phyloP scores from a whole-genome alignment of 1,140 invertebrate genomes.

The Pseudachorutes palmiensis region DNA sequence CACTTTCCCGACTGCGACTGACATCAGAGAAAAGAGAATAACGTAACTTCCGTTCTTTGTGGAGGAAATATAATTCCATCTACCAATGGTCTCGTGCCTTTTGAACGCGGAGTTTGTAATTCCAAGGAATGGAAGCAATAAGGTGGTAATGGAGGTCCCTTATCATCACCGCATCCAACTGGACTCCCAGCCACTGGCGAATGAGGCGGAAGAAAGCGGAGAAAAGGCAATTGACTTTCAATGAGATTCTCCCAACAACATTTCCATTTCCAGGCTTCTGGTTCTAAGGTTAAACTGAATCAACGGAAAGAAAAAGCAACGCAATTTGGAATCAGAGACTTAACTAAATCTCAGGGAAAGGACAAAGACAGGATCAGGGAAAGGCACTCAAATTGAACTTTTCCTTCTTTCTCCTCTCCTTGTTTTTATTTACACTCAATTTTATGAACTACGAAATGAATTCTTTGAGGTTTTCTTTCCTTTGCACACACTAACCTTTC shows the following conservation, averaged over 20 bases:
- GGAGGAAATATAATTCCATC: too few relatives aligned
- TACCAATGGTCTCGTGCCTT: too few relatives aligned
- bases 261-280: conserved; percentile 8
- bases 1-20: too few relatives aligned
- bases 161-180: too few relatives aligned
- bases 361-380: background rate
- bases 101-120: too few relatives aligned
- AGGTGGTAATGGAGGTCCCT: background rate
- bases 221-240: conserved; percentile 18
- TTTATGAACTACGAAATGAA: conserved; percentile 1
- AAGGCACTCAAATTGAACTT: background rate
- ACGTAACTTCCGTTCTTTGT: too few relatives aligned
- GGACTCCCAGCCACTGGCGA: too few relatives aligned
- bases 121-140: background rate
- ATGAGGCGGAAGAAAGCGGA: background rate
- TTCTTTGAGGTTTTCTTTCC: background rate
- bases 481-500: background rate
- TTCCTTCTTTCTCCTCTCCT: background rate
- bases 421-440: background rate
- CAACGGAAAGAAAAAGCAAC: too few relatives aligned
- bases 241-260: too few relatives aligned
- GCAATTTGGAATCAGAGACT: too few relatives aligned
- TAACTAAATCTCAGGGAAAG: background rate
- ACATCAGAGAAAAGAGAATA: too few relatives aligned
- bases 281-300: too few relatives aligned